Evolutionary conservation across 2,113 vertebrate genomes (phyloP).

Genomic region (Electrona antarctica): DNA sequence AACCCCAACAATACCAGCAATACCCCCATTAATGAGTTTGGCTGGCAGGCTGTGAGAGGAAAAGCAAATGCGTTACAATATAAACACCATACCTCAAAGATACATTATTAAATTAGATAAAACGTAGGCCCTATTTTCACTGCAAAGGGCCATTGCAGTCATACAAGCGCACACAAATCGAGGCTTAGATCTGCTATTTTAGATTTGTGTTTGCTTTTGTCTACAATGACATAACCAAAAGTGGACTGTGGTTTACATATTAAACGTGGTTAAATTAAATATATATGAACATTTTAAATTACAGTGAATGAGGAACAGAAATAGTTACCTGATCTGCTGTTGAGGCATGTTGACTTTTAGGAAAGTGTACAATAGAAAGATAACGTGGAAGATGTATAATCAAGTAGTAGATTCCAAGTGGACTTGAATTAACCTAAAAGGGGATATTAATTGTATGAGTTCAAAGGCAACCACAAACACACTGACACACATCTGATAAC

Average conservation of each 20-base stretch:
- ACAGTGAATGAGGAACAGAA: neutral
- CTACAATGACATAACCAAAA: no score
- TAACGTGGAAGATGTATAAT: neutral
- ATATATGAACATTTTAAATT: neutral
- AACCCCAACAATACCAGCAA: constrained; percentile 85
- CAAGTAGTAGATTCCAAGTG: neutral
- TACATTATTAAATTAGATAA: neutral
- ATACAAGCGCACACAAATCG: neutral
- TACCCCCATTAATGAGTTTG: constrained; percentile 86
- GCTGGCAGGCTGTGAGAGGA: constrained; percentile 79
- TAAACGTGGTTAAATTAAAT: no score
- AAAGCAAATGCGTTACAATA: neutral
- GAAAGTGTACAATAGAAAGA: neutral
- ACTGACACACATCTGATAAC: neutral
- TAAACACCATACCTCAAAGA: neutral
- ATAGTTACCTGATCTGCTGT: constrained; percentile 78
- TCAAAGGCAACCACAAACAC: neutral
- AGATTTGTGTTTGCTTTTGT: no score
- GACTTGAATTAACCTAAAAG: constrained; percentile 25
- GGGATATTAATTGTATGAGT: neutral
- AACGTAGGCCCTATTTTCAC: neutral
- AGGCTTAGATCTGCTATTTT: no score
- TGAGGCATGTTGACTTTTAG: constrained; percentile 78
- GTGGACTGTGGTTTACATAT: no score
- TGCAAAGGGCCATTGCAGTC: no score